Base-by-base conservation (phyloP, 2,113 vertebrate species). In the Ceuthmochares aereus region DNA sequence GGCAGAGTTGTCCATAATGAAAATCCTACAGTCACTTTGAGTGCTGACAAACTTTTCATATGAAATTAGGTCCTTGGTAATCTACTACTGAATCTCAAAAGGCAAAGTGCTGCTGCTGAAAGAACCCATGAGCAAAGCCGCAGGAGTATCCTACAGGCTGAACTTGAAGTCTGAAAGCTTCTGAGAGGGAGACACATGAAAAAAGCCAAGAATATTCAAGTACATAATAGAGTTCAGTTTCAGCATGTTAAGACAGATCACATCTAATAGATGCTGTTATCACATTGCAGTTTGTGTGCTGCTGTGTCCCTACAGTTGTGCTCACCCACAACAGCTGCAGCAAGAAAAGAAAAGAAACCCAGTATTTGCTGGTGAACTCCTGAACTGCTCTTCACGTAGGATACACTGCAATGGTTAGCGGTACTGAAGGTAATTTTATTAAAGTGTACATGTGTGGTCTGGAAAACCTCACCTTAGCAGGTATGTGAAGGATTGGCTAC, bases 301-400 rank as follows among this genome's bases (percentile, higher is more conserved):
- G 66, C 74, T 78, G 22, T 1, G 20, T 4, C 66, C 23, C 70
- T 36, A 34, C 67, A 29, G 36, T 56, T 19, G 3, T 34, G 78
- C 14, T 68, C 90, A 60, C 15, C 58, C 94, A 25, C 9, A 13
- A 32, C 69, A 87, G 84, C 69, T 79, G 78, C 92, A 58, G 66
- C 13, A 81, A 37, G 74, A 27, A 20, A 64, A 37, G 74, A 27
- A 20, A 64, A 80, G 55, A 30, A 64, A 87, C 47, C 11, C 87
- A 89, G 32, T 10, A 29, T 19, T 76, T 62, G 91, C 64, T n/a
- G 47, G 0, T 58, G 90, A 94, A 72, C 78, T 85, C 63, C 77
- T 94, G 87, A 91, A 90, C 81, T 12, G 34, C 62, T 52, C 19
- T 8, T 37, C 36, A 36, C 27, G 19, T 54, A 79, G 79, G 75